Evolutionary conservation across 2,113 vertebrate genomes (phyloP).

Genomic region (Notothenia coriiceps): DNA sequence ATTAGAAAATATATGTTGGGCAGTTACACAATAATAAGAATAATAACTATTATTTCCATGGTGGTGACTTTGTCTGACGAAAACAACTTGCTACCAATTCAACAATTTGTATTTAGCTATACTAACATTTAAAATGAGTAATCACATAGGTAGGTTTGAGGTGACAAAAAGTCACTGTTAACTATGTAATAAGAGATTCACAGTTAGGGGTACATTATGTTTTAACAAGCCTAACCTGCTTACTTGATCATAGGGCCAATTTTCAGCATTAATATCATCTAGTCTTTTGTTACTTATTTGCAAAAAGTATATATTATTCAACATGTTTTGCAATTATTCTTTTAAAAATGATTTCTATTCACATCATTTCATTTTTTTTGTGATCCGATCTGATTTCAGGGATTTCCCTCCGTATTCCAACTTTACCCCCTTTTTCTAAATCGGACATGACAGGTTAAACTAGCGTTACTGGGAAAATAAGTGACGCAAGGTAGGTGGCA

Average conservation of each 20-base stretch:
- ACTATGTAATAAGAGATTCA: background rate
- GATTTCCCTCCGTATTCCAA: background rate
- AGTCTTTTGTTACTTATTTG: no score
- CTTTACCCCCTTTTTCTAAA: conserved; percentile 27
- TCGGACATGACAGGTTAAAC: conserved; percentile 41
- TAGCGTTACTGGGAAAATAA: conserved; percentile 9
- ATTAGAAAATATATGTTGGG: background rate
- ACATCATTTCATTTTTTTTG: no score
- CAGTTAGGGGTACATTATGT: no score
- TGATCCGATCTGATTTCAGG: no score
- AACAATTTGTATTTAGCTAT: background rate
- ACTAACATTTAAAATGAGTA: no score
- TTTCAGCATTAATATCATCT: no score
- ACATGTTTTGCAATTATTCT: no score
- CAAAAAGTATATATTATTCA: no score
- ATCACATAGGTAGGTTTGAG: background rate
- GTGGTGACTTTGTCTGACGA: background rate
- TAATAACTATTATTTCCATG: no score
- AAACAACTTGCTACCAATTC: background rate
- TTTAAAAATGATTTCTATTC: no score
- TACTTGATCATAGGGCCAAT: no score
- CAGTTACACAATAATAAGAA: background rate
- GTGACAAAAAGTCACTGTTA: background rate
- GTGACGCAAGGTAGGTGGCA: conserved; percentile 17
- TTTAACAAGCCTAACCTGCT: no score